Base-by-base conservation (phyloP, 2,888 invertebrate species). In the Drosophila kuntzei region DNA sequence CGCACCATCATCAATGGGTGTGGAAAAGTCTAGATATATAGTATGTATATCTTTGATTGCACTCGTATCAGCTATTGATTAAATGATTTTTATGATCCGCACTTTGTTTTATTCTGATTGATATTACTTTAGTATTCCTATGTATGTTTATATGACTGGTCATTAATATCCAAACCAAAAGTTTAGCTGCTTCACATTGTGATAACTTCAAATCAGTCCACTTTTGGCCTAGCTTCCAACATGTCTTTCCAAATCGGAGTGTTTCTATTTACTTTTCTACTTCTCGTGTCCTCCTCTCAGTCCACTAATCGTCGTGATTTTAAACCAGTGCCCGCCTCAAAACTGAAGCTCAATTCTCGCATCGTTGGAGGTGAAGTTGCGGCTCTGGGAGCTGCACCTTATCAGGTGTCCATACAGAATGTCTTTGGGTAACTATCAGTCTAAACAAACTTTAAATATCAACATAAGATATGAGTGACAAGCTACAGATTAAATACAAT, bases 391-490 rank as follows among this genome's bases (percentile, higher is more conserved):
- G 70, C 61, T 8, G 91, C 91, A 2, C 92, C 92, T 1, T 92
- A 89, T 65, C 91, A 91, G 62, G 90, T 92, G 3, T 91, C 92
- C 1, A 12, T 92, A 12, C 92, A 92, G 64, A 90, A 88, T 47
- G 32, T 0, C 14, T 67, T 47, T 2, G 80, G 87, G 87, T 82
- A 75, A 14, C 11, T 50, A 32, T 2, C 1, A 22, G 49, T 8
- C 16, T 22, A 7, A 7, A 16, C 14, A 22, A 9, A 14, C 6
- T 12, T 2, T 14, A 5, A 22, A 14, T 2, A 11, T 4, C 11
- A 11, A 1, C 16, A 34, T 34, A 34, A 34, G 34, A 2, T 7
- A 14, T 14, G n/a, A 14, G 7, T 14, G 7, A 36, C 12, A 32
- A 2, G 4, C 4, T 36, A n/a, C n/a, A n/a, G 7, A 36, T n/a